Percentiles rank a stretch among this genome's conserved stretches.
Evolutionary conservation across 2,888 invertebrate genomes (phyloP).

Genomic region (Leuctra nigra): DNA sequence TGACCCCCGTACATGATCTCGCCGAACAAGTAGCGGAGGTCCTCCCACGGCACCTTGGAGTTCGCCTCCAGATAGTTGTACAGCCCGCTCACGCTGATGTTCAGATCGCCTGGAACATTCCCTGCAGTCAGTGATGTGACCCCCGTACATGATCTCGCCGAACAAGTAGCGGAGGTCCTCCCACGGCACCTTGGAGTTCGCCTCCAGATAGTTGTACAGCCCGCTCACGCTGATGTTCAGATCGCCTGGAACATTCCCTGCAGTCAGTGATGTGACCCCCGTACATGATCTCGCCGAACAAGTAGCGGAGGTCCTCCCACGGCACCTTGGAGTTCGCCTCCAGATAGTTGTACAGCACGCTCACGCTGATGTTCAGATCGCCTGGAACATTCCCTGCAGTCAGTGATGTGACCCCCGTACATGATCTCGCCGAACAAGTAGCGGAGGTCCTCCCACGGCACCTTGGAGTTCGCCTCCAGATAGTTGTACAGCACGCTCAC

Average conservation of each 20-base stretch:
- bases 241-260: slow-evolving; percentile 93
- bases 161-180: slow-evolving; percentile 92
- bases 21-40: slow-evolving; percentile 89
- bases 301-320: slow-evolving; percentile 92
- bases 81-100: slow-evolving; percentile 89
- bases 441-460: slow-evolving; percentile 94
- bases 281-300: slow-evolving; percentile 98
- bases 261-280: slow-evolving; percentile 97
- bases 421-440: slow-evolving; percentile 97
- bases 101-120: slow-evolving; percentile 89
- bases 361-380: slow-evolving; percentile 89
- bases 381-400: slow-evolving; percentile 97
- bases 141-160: slow-evolving; percentile 98
- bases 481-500: slow-evolving; percentile 93
- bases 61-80: slow-evolving; percentile 94
- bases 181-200: slow-evolving; percentile 92
- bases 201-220: slow-evolving; percentile 89
- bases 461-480: slow-evolving; percentile 86
- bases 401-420: slow-evolving; percentile 97
- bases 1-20: slow-evolving; percentile 99
- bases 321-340: slow-evolving; percentile 92
- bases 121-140: slow-evolving; percentile 97
- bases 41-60: slow-evolving; percentile 93
- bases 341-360: slow-evolving; percentile 88
- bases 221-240: slow-evolving; percentile 92